Evolutionary conservation across 2,113 vertebrate species (phyloP), one percentile per base, ranked within the genome.

Genomic region (Nyctereutes procyonoides): DNA sequence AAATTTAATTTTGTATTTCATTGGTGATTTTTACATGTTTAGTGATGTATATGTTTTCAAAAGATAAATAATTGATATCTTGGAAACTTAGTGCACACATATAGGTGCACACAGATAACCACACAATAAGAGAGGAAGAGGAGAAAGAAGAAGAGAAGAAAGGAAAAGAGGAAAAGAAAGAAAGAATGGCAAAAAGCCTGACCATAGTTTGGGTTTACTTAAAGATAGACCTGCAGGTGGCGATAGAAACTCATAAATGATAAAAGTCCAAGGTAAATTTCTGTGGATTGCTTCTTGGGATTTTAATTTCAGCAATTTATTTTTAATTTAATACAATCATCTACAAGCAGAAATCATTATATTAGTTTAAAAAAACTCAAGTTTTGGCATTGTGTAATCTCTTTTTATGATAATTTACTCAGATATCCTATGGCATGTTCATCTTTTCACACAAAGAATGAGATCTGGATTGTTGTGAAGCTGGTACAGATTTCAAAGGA

Each of bases 181-280:
- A 94, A 51, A 28, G 51, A 83, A 48, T 2, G 16, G 10, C 48
- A 53, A 65, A n/a, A 10, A 96, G 4, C 19, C 60, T 53, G 73
- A 7, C 38, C 65, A 16, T 26, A 80, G 90, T 95, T 26, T 81
- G 10, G 12, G 8, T 79, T 90, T 89, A 32, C 32, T 48, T 84
- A 28, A 93, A 73, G 43, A 93, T 35, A 82, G 93, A 96, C 99
- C 99, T 98, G 98, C 97, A 99, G 99, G 97, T 99, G 99, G 99
- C 99, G 98, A 97, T 97, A 98, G 97, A 98, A 96, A 96, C 98
- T 97, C 98, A 99, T 65, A 96, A 98, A 99, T 99, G 98, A 96
- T 80, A 30, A 63, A 55, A 91, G 67, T 86, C 79, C 82, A 24
- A 30, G 65, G 60, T 91, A 77, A 65, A 53, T 97, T 98, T 98